Percentiles rank a stretch among this genome's conserved stretches.
These are phyloP conservation scores for Plemyria rubiginata DNA, from an alignment of 2,888 invertebrate species.

Conservation along the genomic window DNA sequence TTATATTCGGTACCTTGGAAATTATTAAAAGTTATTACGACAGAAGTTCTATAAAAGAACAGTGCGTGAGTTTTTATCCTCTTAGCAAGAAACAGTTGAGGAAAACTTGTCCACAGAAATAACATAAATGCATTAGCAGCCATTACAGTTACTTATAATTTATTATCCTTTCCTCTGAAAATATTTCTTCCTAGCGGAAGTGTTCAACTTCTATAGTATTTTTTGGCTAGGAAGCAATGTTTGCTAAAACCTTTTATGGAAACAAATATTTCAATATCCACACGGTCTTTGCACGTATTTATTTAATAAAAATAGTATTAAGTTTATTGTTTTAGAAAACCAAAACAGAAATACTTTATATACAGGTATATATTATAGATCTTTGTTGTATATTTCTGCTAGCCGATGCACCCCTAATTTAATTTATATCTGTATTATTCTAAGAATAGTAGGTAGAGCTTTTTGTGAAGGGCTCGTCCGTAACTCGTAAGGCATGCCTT, in stretches of 20 bases:
- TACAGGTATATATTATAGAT: too few species aligned
- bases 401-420: too few species aligned
- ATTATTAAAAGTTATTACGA: too few species aligned
- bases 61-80: slow-evolving; percentile 11
- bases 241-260: background rate
- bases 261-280: background rate
- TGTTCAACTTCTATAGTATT: background rate
- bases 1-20: too few species aligned
- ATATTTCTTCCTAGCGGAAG: slow-evolving; percentile 2
- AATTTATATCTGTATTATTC: too few species aligned
- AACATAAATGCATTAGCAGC: slow-evolving; percentile 35
- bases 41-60: background rate
- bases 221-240: background rate
- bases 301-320: background rate
- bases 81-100: slow-evolving; percentile 20
- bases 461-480: too few species aligned
- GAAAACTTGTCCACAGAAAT: slow-evolving; percentile 25
- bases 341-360: too few species aligned
- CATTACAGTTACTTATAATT: slow-evolving; percentile 33
- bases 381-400: too few species aligned
- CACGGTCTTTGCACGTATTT: background rate
- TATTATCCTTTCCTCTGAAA: slow-evolving; percentile 23
- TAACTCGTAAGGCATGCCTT: too few species aligned
- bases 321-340: background rate
- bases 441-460: too few species aligned